Percentiles rank a stretch among this genome's conserved stretches.
Evolutionary conservation across 1,140 invertebrate genomes (phyloP).

Genomic region (Sinonovacula constricta): DNA sequence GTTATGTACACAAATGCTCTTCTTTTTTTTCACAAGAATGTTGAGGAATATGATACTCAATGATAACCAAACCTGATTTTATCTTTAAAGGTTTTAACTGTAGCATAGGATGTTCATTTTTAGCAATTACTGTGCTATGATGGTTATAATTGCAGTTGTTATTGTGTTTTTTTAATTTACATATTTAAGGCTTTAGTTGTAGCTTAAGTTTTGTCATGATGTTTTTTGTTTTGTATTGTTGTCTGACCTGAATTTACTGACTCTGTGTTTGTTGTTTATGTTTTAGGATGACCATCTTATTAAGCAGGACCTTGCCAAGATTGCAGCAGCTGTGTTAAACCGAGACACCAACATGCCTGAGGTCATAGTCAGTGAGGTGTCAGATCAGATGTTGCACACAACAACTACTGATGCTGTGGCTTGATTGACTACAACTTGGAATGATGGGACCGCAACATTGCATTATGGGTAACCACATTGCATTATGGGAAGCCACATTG

Average conservation of each 20-base stretch:
- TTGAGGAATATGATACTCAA: too few species aligned
- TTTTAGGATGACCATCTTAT: constrained; percentile 44
- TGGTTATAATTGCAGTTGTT: not conserved
- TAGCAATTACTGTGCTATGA: too few species aligned
- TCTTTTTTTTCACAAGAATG: too few species aligned
- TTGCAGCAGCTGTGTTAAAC: constrained; percentile 18
- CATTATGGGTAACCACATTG: too few species aligned
- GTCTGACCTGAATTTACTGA: not conserved
- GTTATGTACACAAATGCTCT: too few species aligned
- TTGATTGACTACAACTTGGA: too few species aligned
- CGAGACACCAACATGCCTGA: constrained; percentile 10
- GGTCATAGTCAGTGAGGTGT: constrained; percentile 19
- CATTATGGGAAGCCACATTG: too few species aligned
- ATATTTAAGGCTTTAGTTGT: not conserved
- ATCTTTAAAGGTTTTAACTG: too few species aligned
- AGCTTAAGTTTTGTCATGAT: not conserved
- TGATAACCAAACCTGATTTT: too few species aligned
- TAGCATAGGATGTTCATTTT: too few species aligned
- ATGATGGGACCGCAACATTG: too few species aligned
- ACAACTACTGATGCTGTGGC: constrained; percentile 11
- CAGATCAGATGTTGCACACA: constrained; percentile 19
- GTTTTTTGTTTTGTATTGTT: not conserved
- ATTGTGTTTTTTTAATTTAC: not conserved
- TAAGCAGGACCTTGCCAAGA: constrained; percentile 34
- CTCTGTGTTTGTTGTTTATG: not conserved